Evolutionary conservation across 2,888 invertebrate species (phyloP), one percentile per base, ranked within the genome.

Genomic region (Tachystola acroxantha): DNA sequence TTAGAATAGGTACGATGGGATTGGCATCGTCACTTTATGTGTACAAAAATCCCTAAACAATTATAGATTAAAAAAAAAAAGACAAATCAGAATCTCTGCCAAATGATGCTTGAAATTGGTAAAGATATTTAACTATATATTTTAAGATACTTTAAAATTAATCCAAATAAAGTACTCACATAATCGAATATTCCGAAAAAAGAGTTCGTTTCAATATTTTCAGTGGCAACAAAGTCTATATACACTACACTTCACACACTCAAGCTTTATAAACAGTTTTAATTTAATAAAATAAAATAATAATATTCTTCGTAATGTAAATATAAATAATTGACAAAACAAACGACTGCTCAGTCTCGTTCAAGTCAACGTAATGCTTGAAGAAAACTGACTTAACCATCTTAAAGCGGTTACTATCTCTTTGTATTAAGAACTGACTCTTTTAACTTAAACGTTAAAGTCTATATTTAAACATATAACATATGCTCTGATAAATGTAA

Each of bases 131-230:
- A n/a, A n/a, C n/a, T n/a, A n/a, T n/a, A n/a, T n/a, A n/a, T n/a
- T n/a, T n/a, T n/a, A n/a, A n/a, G n/a, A n/a, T n/a, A n/a, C n/a
- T n/a, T n/a, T n/a, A n/a, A n/a, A n/a, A n/a, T n/a, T n/a, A n/a
- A n/a, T n/a, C n/a, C 7, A 30, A 14, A 22, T 20, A 20, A 24
- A 13, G 12, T 22, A 39, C 39, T 39, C 27, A 39, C 39, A 30
- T 26, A 10, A 16, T 32, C 20, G 7, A 13, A 34, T 38, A 34
- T 30, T 16, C 16, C 16, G 16, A 4, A 4, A 16, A 16, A 16
- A n/a, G n/a, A n/a, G n/a, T n/a, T n/a, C n/a, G n/a, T n/a, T n/a
- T n/a, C n/a, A n/a, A n/a, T n/a, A n/a, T n/a, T 16, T 16, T 16
- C 16, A 16, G 6, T 6, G 25, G 24, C 31, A 29, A 13, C 16